These are phyloP conservation scores for Cephalotes varians DNA, from an alignment of 2,888 invertebrate species.

Conservation along the genomic window DNA sequence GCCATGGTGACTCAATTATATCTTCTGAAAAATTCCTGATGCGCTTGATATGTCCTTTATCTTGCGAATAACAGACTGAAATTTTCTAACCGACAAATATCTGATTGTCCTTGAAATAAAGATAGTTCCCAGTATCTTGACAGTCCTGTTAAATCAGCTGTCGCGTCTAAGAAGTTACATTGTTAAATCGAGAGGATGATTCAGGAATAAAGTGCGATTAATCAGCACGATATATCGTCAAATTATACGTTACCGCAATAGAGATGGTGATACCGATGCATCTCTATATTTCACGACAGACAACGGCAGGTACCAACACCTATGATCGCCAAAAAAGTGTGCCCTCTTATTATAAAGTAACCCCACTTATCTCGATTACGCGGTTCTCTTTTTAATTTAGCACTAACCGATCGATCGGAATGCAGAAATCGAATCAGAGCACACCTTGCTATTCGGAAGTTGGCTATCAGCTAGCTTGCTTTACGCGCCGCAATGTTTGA, in stretches of 20 bases:
- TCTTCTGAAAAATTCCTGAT: not conserved
- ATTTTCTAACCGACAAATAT: not conserved
- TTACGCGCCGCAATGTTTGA: constrained; percentile 61
- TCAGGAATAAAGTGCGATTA: constrained; percentile 61
- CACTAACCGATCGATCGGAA: constrained; percentile 71
- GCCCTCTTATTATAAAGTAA: constrained; percentile 76
- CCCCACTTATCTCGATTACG: constrained; percentile 74
- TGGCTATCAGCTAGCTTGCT: constrained; percentile 62
- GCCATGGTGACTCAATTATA: not conserved
- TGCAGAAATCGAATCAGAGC: constrained; percentile 64
- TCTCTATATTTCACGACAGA: constrained; percentile 60
- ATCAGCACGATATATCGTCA: constrained; percentile 62
- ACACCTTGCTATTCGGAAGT: constrained; percentile 66
- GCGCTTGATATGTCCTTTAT: not conserved
- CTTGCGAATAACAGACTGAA: not conserved
- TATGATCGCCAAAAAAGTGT: constrained; percentile 65
- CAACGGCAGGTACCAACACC: constrained; percentile 39
- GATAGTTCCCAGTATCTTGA: not conserved
- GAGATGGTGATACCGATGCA: constrained; percentile 37
- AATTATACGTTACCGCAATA: constrained; percentile 65
- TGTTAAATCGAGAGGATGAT: constrained; percentile 31
- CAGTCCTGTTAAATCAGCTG: not conserved
- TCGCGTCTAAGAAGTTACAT: not conserved
- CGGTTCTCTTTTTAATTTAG: constrained; percentile 72
- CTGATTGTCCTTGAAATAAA: not conserved